Base-by-base conservation (phyloP, 2,113 vertebrate species). In the Dipodomys spectabilis region DNA sequence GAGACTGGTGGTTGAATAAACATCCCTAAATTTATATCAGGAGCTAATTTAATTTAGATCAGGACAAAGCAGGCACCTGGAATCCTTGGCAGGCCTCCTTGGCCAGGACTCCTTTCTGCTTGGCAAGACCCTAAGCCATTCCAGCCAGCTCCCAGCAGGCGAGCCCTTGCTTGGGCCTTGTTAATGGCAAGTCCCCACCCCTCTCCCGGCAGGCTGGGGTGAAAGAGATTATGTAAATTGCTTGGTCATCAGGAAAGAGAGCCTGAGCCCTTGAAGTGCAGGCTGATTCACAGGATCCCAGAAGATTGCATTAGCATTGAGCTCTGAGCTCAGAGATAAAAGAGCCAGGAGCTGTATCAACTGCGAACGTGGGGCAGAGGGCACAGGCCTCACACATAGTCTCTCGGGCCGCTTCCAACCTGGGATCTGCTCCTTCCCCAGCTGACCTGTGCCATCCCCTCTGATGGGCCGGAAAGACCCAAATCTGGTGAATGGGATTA, bases 241-340 rank as follows among this genome's bases (percentile, higher is more conserved):
- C 75, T 67, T 77, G 73, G 78, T 67, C 74, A 82, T 91, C 87
- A 92, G 91, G 82, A 96, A 86, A 93, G 80, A 87, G 57, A 89
- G 39, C 62, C 62, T 20, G 0, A 95, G 84, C 77, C 12, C 92
- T 96, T 93, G 93, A 86, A 93, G 84, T 44, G 27, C 45, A 3
- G 18, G 75, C 39, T 78, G 30, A 11, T 95, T 94, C 69, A 23
- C 79, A 86, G 49, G 77, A 80, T 93, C 95, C 90, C n/a, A 1
- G 1, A 81, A 87, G 94, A 96, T 16, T 0, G 0, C 0, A 35
- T 75, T 94, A 90, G 62, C 87, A 90, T 78, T 60, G 78, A 82
- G 1, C 71, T 10, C 16, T 45, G 62, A 78, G 74, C 1, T 20
- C 20, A 49, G 39, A 69, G 80, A 88, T 96, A 68, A 87, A 95